These are phyloP conservation scores for Choreutis nemorana DNA, from an alignment of 2,888 invertebrate species.

Conservation along the genomic window DNA sequence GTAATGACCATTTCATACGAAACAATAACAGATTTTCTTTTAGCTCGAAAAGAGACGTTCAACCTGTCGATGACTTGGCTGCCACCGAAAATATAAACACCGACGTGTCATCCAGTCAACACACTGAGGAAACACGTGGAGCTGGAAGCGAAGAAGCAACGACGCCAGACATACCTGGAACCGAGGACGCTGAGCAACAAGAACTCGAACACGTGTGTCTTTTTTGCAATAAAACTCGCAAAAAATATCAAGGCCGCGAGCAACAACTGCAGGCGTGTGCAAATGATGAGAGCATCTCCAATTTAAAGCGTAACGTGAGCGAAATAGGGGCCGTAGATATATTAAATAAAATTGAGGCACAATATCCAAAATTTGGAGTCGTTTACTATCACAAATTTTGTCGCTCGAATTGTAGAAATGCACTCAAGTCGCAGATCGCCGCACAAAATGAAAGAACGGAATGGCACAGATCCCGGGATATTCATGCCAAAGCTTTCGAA, in stretches of 20 bases:
- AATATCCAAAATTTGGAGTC: background rate
- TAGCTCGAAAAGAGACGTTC: background rate
- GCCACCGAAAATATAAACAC: conserved; percentile 1
- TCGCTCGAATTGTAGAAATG: conserved; percentile 1
- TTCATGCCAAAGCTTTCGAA: conserved; percentile 1
- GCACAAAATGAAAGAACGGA: conserved; percentile 1
- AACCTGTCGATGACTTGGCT: background rate
- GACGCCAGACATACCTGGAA: background rate
- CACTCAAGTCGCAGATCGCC: conserved; percentile 2
- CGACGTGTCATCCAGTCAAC: conserved; percentile 2
- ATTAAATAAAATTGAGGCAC: background rate
- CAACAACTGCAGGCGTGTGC: background rate
- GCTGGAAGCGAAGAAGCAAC: conserved; percentile 2
- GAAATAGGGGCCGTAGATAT: conserved; percentile 1
- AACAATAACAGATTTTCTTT: conserved; percentile 1
- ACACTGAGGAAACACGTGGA: background rate
- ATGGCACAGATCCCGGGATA: conserved; percentile 2
- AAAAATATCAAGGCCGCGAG: background rate
- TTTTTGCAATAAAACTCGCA: conserved; percentile 3
- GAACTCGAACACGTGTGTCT: conserved; percentile 3
- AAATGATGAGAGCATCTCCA: background rate
- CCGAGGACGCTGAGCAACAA: background rate
- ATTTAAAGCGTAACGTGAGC: conserved; percentile 3
- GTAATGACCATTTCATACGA: conserved; percentile 1
- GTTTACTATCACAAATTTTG: conserved; percentile 3